Evolutionary conservation across 2,888 invertebrate species (phyloP).

Genomic region (Agapostemon virescens): DNA sequence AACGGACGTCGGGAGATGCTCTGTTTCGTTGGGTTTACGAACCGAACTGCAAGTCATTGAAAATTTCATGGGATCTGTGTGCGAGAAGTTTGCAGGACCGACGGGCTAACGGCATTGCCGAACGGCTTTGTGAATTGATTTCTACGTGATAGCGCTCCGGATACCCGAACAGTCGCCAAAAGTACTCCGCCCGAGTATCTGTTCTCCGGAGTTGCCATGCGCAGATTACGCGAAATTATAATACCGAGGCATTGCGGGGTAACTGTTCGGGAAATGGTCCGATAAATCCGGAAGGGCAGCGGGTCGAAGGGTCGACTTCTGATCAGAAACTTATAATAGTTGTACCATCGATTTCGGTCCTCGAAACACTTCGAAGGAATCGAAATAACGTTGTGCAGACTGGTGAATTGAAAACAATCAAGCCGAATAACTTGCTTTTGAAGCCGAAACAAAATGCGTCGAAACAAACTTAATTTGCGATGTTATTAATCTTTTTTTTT

Average conservation of each 20-base stretch:
- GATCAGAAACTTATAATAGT: too few relatives aligned
- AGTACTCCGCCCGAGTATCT: not conserved
- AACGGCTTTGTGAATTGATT: slow-evolving; percentile 13
- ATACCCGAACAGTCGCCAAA: not conserved
- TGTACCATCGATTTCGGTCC: too few relatives aligned
- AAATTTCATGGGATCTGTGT: slow-evolving; percentile 8
- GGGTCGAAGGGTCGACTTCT: too few relatives aligned
- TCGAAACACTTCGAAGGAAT: too few relatives aligned
- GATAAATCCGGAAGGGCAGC: not conserved
- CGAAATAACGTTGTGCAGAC: too few relatives aligned
- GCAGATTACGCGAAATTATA: not conserved
- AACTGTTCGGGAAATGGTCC: not conserved
- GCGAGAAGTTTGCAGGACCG: not conserved
- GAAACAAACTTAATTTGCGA: too few relatives aligned
- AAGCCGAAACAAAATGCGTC: too few relatives aligned
- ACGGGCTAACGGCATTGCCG: not conserved
- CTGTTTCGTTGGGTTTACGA: not conserved
- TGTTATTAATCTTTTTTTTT: too few relatives aligned
- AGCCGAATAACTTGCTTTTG: too few relatives aligned
- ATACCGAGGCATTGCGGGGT: not conserved
- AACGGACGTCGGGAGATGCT: not conserved
- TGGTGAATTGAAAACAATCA: too few relatives aligned
- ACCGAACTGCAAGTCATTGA: not conserved
- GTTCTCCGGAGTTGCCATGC: not conserved
- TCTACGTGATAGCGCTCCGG: not conserved